phyloP scores from a whole-genome alignment of 2,797 vertebrate genomes.

The Lagocephalus sceleratus region DNA sequence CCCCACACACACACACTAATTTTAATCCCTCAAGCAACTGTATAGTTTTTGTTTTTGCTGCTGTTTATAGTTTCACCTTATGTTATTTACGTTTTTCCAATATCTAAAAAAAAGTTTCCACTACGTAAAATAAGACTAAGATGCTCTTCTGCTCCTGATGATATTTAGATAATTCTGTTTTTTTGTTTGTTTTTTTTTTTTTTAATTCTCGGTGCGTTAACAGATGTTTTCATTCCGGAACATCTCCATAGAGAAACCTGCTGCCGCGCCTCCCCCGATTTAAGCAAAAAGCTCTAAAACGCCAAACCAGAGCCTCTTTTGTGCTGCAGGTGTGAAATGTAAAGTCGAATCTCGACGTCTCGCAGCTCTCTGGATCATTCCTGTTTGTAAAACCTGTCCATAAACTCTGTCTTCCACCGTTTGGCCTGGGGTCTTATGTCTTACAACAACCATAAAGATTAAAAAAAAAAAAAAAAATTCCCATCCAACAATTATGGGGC shows the following conservation, averaged over 20 bases:
- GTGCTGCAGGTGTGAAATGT: slow-evolving; percentile 72
- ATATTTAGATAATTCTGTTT: too few species aligned
- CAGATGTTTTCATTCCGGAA: too few species aligned
- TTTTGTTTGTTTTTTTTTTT: too few species aligned
- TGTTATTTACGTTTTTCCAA: too few species aligned
- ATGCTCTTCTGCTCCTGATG: too few species aligned
- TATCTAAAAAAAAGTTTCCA: too few species aligned
- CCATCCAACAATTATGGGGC: slow-evolving; percentile 75
- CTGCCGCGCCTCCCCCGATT: slow-evolving; percentile 45
- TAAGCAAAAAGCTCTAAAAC: slow-evolving; percentile 65
- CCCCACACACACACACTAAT: slow-evolving; percentile 49
- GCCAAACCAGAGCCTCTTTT: slow-evolving; percentile 65
- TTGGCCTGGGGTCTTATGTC: slow-evolving; percentile 50
- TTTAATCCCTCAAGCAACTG: slow-evolving; percentile 4
- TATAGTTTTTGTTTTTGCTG: slow-evolving; percentile 14
- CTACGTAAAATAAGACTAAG: too few species aligned
- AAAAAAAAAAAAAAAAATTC: slow-evolving; percentile 49
- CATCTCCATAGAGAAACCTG: too few species aligned
- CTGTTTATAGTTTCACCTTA: slow-evolving; percentile 8
- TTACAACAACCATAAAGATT: slow-evolving; percentile 9
- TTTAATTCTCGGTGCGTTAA: too few species aligned
- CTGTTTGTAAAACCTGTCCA: slow-evolving; percentile 52
- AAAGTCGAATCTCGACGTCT: slow-evolving; percentile 8
- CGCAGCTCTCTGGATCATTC: slow-evolving; percentile 34
- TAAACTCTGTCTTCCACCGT: slow-evolving; percentile 46